Evolutionary conservation across 2,888 invertebrate genomes (phyloP), one percentile per base, ranked within the genome.

Genomic region (Campaea margaritaria): DNA sequence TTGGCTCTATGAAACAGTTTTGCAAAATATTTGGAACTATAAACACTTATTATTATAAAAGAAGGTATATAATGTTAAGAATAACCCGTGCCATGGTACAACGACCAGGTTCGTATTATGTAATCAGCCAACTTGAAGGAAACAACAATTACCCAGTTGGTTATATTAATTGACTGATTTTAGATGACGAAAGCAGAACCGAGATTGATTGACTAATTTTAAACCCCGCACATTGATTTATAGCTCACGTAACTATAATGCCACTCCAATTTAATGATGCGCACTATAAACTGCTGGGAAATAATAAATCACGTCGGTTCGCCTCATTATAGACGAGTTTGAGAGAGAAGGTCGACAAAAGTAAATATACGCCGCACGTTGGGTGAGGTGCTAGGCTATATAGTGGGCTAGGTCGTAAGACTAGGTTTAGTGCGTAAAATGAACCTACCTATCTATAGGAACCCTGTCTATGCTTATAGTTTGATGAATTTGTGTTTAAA

Each of bases 241-340:
- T 44, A 11, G 13, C 36, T 41, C n/a, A 4, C 28, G 46, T 49
- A 45, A 54, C 36, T 42, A 45, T 44, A 46, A 59, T 48, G 44
- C 52, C 56, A 48, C 61, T 61, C 61, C 48, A 51, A 43, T 48
- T 56, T 56, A 61, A 57, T 50, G 62, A 57, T 45, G 38, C 44
- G 31, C 34, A 42, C 45, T 31, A 57, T 61, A 51, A 51, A 61
- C 14, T 15, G 8, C 14, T 44, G 14, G 43, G 50, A 52, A 43
- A 54, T 46, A 57, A 46, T 62, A 62, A 62, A 62, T 62, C 62
- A 62, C 41, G 2, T 14, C 34, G 11, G 45, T 13, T 46, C 44
- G 39, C 56, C 57, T 52, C 56, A 62, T 57, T 53, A 56, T 56
- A 51, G 13, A 21, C 41, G 34, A 59, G 50, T 43, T 21, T 34